Base-by-base conservation (phyloP, 2,113 vertebrate species). In the Oryzias woworae region DNA sequence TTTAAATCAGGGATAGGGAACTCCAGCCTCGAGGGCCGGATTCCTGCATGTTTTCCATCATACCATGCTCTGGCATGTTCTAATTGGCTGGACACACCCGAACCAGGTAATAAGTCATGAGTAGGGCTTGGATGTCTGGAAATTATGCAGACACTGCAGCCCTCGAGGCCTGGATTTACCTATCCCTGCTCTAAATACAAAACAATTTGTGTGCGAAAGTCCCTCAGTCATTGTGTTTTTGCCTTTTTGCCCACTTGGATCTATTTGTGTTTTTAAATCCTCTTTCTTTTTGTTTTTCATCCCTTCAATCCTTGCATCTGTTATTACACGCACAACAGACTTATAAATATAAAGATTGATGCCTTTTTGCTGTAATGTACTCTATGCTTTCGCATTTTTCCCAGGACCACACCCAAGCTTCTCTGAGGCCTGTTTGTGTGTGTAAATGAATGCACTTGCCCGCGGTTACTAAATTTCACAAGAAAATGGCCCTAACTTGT, bases 381-480 rank as follows among this genome's bases (percentile, higher is more conserved):
- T 36, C 36, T 12, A 49, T 20, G 53, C 20, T 23, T n/a, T 36
- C 22, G 49, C 53, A 24, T 5, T 47, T 59, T 80, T 81, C 64
- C 51, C 59, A 69, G 42, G 51, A 75, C 59, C 65, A 63, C 75
- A 66, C 73, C 70, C 70, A 46, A 49, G 36, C 59, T 48, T 6
- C 28, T 16, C 65, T 13, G 50, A 56, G 64, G 63, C 66, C 56
- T 28, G 55, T 49, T 26, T 12, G 22, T 22, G 17, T 72, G 59
- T 80, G 56, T 74, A 48, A 48, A 18, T 48, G 72, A 80, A 69
- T 65, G 67, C 80, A 72, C 61, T 82, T 24, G 58, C 65, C 44
- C 43, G 51, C 42, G 65, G 71, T 78, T 78, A n/a, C 58, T 31
- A 36, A 61, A 61, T 70, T 71, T 83, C 79, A 68, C 70, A 64